Conservation (phyloP, 2,113 vertebrate species). For the Zosterops borbonicus region DNA sequence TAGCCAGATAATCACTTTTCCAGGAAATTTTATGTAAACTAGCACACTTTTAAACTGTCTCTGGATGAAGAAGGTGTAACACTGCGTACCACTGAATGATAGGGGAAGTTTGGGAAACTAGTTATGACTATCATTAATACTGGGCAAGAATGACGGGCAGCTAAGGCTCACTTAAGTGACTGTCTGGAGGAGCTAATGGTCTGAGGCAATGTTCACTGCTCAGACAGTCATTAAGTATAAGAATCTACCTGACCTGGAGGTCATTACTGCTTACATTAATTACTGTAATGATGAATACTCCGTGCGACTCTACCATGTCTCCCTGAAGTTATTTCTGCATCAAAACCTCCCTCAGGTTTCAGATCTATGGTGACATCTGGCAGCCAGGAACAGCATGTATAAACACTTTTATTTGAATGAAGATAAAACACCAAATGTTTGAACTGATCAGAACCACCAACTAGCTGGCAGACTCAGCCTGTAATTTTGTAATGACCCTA, state of each 20-base stretch:
- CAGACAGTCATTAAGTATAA: not conserved
- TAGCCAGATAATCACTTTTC: not conserved
- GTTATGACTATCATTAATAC: not conserved
- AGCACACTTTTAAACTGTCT: not conserved
- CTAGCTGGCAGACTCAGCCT: not conserved
- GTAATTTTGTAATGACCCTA: not conserved
- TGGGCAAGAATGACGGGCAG: not conserved
- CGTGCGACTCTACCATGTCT: not conserved
- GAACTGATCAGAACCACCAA: not conserved
- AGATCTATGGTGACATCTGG: not conserved
- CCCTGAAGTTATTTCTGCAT: not conserved
- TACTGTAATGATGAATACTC: not conserved
- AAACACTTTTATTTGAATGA: not conserved
- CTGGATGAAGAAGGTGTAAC: not conserved
- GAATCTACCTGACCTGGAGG: slow-evolving; percentile 11
- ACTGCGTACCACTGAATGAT: fast-evolving
- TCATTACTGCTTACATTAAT: slow-evolving; percentile 31
- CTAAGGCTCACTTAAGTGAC: not conserved
- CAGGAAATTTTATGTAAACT: not conserved
- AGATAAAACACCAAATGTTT: not conserved
- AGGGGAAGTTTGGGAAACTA: not conserved
- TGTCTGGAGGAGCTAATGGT: not conserved
- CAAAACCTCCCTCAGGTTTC: not conserved
- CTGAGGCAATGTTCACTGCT: not conserved
- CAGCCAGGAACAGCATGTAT: not conserved